A percentile compares a stretch with the other conserved stretches of the same genome.
These are phyloP conservation scores for Orchesella cincta DNA, from an alignment of 1,140 invertebrate species.

Conservation along the genomic window DNA sequence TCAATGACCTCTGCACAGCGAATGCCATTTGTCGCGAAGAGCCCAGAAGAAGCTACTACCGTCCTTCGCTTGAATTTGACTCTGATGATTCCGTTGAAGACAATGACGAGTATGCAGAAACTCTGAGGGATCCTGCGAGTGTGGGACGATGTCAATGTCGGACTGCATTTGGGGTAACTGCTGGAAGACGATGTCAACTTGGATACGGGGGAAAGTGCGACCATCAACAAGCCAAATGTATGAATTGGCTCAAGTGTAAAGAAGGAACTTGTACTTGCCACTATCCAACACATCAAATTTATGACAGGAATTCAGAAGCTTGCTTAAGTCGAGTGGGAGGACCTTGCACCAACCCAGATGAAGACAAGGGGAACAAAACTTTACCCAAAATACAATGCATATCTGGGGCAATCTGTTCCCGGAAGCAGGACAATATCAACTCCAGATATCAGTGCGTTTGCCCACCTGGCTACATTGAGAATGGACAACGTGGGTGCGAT, in stretches of 20 bases:
- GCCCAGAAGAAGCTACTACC: background rate
- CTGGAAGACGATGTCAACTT: background rate
- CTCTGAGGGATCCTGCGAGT: constrained; percentile 3
- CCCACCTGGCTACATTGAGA: constrained; percentile 1
- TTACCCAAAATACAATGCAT: background rate
- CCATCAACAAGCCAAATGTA: constrained; percentile 1
- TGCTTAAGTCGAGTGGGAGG: constrained; percentile 12
- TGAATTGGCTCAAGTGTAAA: constrained; percentile 14
- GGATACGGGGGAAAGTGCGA: constrained; percentile 20
- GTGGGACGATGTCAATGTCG: background rate
- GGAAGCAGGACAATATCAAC: background rate
- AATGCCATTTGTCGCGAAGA: constrained; percentile 24
- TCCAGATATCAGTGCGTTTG: constrained; percentile 4
- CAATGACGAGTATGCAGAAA: constrained; percentile 9
- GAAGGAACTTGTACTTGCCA: constrained; percentile 20
- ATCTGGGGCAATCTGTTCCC: background rate
- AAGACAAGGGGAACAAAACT: background rate
- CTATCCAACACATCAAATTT: constrained; percentile 7
- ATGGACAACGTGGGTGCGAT: background rate
- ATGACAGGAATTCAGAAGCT: background rate
- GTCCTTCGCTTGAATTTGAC: background rate
- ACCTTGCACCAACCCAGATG: constrained; percentile 1
- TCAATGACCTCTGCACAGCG: constrained; percentile 11
- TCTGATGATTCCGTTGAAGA: background rate
- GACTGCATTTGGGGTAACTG: background rate